Evolutionary conservation across 2,113 vertebrate genomes (phyloP).

Genomic region (Myotis brandtii): DNA sequence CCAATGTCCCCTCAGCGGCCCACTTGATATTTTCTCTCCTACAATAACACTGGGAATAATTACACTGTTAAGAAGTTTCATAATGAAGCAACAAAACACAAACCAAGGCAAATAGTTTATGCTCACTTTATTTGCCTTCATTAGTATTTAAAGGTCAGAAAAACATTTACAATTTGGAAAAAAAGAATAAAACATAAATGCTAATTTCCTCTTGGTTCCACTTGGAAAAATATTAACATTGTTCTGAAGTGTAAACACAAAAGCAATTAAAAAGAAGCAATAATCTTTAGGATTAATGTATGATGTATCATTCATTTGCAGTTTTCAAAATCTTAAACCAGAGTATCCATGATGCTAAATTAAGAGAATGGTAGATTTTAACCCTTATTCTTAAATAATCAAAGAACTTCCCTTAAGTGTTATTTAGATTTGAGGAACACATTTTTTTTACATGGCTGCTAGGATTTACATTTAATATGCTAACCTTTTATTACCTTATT

Average conservation of each 20-base stretch:
- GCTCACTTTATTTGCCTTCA: constrained; percentile 77
- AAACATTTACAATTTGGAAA: constrained; percentile 72
- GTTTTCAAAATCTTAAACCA: constrained; percentile 1
- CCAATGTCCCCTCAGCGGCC: constrained; percentile 56
- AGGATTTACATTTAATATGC: background rate
- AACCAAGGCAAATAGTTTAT: constrained; percentile 83
- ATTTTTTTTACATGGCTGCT: background rate
- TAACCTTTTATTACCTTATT: background rate
- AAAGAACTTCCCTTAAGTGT: background rate
- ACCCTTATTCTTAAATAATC: constrained; percentile 10
- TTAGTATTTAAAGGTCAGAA: constrained; percentile 84
- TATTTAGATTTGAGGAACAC: background rate
- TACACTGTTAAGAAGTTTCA: constrained; percentile 79
- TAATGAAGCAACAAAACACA: constrained; percentile 78
- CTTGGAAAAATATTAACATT: constrained; percentile 42
- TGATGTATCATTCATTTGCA: background rate
- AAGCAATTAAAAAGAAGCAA: background rate
- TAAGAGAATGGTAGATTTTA: background rate
- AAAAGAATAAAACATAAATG: constrained; percentile 51
- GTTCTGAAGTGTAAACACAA: constrained; percentile 16
- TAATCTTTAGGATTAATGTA: background rate
- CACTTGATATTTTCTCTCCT: constrained; percentile 73
- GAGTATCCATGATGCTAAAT: background rate
- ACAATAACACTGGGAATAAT: constrained; percentile 82
- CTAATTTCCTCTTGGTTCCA: background rate